Base-by-base conservation (phyloP, 2,888 invertebrate genomes). In the Drosophila setosimentum region DNA sequence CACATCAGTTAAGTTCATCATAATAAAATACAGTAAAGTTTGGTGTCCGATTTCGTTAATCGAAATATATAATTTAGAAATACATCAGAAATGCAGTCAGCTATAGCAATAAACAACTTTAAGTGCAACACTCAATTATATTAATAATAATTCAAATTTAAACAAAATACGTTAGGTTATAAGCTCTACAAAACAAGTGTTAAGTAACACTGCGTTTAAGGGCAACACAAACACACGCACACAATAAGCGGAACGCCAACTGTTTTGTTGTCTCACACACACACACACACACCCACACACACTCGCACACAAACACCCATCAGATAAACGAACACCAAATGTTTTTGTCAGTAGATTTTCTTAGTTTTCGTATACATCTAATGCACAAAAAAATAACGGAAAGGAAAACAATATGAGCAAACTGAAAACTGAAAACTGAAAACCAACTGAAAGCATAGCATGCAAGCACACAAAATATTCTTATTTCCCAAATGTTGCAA, bases 391-490 rank as follows among this genome's bases (percentile, higher is more conserved):
- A 40, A 29, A 16, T 27, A 55, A 29, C 16, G 16, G 7, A 49
- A 33, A n/a, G 27, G 33, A 33, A 57, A 58, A 33, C 27, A 63
- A 57, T 35, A 55, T 51, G n/a, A 58, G 33, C 45, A 53, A 35
- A 35, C 2, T 18, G 7, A 16, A 35, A 54, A 18, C 3, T 21
- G 51, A 32, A 24, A 45, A 27, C 50, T 50, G 72, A 64, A 66
- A 49, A 58, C 59, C 63, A 60, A 74, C 74, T 80, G 70, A 76
- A 78, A 71, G 78, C 80, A 76, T 89, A 78, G 90, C 88, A 90
- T 89, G 90, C 78, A 68, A 59, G 74, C 90, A 89, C 90, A 89
- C 91, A 83, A 90, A 85, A 81, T 89, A 69, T 76, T 89, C 82
- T 76, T 87, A 62, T 72, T 72, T 80, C 35, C 59, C 69, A 73